Base-by-base conservation (phyloP, 2,113 vertebrate species). In the Bungarus multicinctus region DNA sequence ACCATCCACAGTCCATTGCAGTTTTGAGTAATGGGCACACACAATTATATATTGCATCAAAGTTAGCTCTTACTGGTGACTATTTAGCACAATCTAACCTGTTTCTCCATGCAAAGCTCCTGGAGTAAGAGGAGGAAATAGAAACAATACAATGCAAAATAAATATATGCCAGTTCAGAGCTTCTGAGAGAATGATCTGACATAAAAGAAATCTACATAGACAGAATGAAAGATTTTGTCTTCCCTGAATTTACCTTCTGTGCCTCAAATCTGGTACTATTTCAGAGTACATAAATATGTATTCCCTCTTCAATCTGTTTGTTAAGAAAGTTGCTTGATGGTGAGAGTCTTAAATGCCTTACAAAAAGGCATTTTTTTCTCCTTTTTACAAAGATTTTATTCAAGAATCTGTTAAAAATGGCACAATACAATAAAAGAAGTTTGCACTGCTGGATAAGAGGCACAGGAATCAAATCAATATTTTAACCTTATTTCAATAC, bases 391-490 rank as follows among this genome's bases (percentile, higher is more conserved):
- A 11, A 2, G 85, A 9, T 3, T 94, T 91, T 58, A 87, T 20
- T 94, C 0, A 0, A 2, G 14, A 58, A 7, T 4, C 93, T 4
- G 0, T 27, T 7, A 92, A 6, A 89, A 85, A 53, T 89, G 34
- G 12, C 27, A 34, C 30, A 30, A 87, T 58, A 8, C 34, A 34
- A 34, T 3, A 55, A 14, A 87, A 22, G 87, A 94, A 58, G 69
- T 92, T 7, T 25, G 25, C 30, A 93, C 0, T 90, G 87, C 0
- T 93, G 86, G 90, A 91, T 88, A 93, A 89, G 86, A 93, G 93
- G 50, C 60, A 91, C 45, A 93, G 90, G 94, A 95, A 90, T 1
- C 1, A 93, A 55, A 30, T 52, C 16, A 11, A 8, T 86, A 91
- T 0, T 94, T 58, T 60, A 60, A 4, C 55, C 14, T 93, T 92